Evolutionary conservation across 2,113 vertebrate genomes (phyloP).

Genomic region (Tricholaema leucomelas): DNA sequence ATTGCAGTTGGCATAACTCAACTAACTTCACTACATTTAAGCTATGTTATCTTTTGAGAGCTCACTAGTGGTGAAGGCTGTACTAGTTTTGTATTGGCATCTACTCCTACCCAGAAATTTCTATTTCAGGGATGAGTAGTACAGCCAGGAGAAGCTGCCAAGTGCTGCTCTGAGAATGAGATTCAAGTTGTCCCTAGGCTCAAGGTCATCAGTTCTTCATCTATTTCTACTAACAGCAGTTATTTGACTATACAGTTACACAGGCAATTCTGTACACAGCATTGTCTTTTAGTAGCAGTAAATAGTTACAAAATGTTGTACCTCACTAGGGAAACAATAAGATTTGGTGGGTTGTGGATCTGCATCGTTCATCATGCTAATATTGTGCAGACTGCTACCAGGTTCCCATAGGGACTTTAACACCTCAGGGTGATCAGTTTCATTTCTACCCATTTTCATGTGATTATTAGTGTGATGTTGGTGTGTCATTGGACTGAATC

Average conservation of each 20-base stretch:
- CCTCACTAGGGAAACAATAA: neutral
- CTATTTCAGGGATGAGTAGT: neutral
- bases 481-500: neutral
- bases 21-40: neutral
- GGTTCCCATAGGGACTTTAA: neutral
- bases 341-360: neutral
- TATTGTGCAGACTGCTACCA: neutral
- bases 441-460: neutral
- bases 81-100: neutral
- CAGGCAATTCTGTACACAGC: neutral
- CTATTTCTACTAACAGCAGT: neutral
- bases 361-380: neutral
- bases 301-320: neutral
- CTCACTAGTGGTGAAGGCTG: neutral
- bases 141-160: neutral
- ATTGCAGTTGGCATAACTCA: neutral
- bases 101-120: neutral
- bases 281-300: neutral
- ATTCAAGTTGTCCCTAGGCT: neutral
- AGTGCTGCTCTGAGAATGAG: neutral
- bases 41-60: neutral
- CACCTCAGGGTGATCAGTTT: neutral
- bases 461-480: neutral
- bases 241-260: neutral
- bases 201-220: neutral